These are phyloP conservation scores for Cyprinodon variegatus DNA, from an alignment of 2,113 vertebrate genomes.

Conservation along the genomic window DNA sequence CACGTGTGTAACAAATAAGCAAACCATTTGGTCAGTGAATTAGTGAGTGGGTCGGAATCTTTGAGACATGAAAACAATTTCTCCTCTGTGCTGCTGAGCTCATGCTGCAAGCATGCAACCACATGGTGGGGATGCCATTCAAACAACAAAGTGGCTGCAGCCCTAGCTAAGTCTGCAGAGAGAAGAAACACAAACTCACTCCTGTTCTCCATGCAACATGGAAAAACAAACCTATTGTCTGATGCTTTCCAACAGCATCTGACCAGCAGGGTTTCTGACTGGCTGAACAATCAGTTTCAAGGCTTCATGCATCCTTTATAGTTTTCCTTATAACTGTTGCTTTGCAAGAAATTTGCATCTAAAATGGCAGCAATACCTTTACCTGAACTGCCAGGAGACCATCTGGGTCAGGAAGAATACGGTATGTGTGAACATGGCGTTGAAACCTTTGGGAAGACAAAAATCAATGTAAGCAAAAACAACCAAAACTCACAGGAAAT, in stretches of 20 bases:
- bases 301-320: neutral
- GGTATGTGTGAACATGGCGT: conserved; percentile 87
- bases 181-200: conserved; percentile 57
- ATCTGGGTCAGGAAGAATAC: conserved; percentile 86
- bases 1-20: conserved; percentile 49
- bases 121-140: conserved; percentile 67
- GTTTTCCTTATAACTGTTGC: neutral
- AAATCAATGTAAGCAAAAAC: conserved; percentile 9
- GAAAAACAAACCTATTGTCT: conserved; percentile 44
- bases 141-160: conserved; percentile 62
- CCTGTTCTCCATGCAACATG: conserved; percentile 57
- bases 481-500: conserved; percentile 28
- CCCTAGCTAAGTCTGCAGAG: conserved; percentile 34
- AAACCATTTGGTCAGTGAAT: conserved; percentile 50
- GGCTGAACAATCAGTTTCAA: conserved; percentile 8
- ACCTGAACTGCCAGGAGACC: conserved; percentile 89
- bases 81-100: conserved; percentile 73
- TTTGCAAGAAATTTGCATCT: neutral
- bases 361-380: conserved; percentile 24
- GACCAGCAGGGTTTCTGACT: neutral
- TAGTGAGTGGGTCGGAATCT: conserved; percentile 71
- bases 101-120: conserved; percentile 70
- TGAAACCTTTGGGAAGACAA: conserved; percentile 79
- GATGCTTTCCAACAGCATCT: conserved; percentile 14
- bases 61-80: conserved; percentile 76